Evolutionary conservation across 2,113 vertebrate species (phyloP).

Genomic region (Perca fluviatilis): DNA sequence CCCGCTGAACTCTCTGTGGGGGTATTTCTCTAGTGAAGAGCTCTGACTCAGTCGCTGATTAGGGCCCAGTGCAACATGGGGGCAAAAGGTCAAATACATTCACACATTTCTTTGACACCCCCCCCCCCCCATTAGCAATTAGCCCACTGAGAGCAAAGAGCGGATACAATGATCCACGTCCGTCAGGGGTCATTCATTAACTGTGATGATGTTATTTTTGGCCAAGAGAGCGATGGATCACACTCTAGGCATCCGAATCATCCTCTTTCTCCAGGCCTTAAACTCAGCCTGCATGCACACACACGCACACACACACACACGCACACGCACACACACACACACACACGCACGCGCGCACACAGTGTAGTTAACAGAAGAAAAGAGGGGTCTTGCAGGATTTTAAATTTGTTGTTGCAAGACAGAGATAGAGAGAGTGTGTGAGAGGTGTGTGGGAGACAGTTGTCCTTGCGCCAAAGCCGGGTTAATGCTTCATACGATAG

Average conservation of each 20-base stretch:
- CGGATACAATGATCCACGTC: conserved; percentile 32
- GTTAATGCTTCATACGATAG: conserved; percentile 63
- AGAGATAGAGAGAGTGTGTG: conserved; percentile 43
- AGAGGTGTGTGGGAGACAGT: conserved; percentile 45
- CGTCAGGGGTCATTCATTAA: conserved; percentile 49
- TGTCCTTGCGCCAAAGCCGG: conserved; percentile 62
- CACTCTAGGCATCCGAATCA: conserved; percentile 36
- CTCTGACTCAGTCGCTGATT: conserved; percentile 63
- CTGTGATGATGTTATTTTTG: conserved; percentile 62
- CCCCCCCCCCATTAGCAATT: conserved; percentile 67
- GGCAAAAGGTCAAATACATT: conserved; percentile 71
- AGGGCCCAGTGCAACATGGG: conserved; percentile 53
- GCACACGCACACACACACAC: conserved; percentile 4
- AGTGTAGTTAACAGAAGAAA: conserved; percentile 17
- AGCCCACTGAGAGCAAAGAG: conserved; percentile 66
- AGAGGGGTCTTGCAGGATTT: conserved; percentile 40
- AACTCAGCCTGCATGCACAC: neutral
- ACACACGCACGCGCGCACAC: neutral
- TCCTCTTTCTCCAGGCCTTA: neutral
- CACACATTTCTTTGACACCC: conserved; percentile 60
- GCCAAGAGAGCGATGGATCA: conserved; percentile 27
- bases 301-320: conserved; percentile 4
- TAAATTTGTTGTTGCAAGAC: conserved; percentile 38
- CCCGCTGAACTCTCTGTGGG: conserved; percentile 60
- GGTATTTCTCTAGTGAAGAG: conserved; percentile 63